Evolutionary conservation across 2,797 vertebrate species (phyloP).

Genomic region (Bucorvus abyssinicus): DNA sequence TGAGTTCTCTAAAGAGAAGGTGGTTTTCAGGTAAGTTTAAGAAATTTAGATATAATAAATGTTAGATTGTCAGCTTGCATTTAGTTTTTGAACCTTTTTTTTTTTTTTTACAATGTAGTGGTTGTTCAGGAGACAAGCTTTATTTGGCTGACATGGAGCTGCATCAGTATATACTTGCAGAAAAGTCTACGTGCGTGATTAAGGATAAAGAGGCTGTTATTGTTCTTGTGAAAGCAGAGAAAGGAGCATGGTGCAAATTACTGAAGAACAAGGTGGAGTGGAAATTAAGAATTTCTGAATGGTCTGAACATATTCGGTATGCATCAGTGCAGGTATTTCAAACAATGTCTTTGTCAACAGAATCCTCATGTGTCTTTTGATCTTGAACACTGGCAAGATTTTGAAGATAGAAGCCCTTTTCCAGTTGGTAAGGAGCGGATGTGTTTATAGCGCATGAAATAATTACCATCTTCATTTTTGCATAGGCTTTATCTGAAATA

Average conservation of each 20-base stretch:
- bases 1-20: conserved; percentile 67
- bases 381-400: conserved; percentile 76
- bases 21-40: conserved; percentile 76
- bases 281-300: background rate
- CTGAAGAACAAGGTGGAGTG: conserved; percentile 70
- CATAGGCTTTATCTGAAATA: background rate
- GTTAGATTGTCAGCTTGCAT: background rate
- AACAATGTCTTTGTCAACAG: conserved; percentile 58
- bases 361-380: conserved; percentile 74
- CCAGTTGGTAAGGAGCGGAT: conserved; percentile 59
- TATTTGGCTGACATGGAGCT: conserved; percentile 76
- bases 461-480: background rate
- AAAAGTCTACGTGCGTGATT: conserved; percentile 59
- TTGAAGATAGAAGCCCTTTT: conserved; percentile 64
- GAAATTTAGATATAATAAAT: background rate
- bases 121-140: conserved; percentile 68
- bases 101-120: conserved; percentile 46
- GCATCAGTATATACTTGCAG: conserved; percentile 47
- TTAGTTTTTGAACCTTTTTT: background rate
- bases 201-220: conserved; percentile 62
- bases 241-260: conserved; percentile 61
- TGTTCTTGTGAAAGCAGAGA: conserved; percentile 65
- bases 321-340: background rate
- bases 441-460: background rate
- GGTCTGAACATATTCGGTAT: background rate